Evolutionary conservation across 2,888 invertebrate species (phyloP).

Genomic region (Mesorhabditis spiculigera): DNA sequence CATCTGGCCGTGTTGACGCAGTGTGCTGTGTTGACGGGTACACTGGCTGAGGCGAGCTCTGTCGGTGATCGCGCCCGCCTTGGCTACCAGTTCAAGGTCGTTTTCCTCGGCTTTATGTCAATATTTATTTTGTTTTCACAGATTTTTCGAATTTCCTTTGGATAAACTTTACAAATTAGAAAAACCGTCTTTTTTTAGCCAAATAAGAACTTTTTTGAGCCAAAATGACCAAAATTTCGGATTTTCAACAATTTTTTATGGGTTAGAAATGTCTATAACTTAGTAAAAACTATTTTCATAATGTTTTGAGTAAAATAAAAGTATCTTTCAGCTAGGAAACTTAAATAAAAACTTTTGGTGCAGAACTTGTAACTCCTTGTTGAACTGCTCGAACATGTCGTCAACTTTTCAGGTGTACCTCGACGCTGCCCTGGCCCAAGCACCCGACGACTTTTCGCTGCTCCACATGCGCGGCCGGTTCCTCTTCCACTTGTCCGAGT

Average conservation of each 20-base stretch:
- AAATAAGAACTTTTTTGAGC: neutral
- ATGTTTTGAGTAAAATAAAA: too few species aligned
- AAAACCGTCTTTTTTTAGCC: neutral
- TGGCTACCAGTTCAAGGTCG: neutral
- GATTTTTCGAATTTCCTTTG: neutral
- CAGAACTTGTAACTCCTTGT: too few species aligned
- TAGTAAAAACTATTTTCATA: too few species aligned
- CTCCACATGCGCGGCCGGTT: conserved; percentile 39
- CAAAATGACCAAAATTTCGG: too few species aligned
- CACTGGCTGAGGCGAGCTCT: neutral
- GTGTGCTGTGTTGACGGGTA: neutral
- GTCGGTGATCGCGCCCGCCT: neutral
- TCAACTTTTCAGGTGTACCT: conserved; percentile 20
- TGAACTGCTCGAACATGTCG: too few species aligned
- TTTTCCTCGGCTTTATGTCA: too few species aligned
- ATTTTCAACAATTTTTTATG: too few species aligned
- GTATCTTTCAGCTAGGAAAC: too few species aligned
- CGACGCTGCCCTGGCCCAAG: conserved; percentile 32
- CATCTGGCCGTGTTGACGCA: neutral
- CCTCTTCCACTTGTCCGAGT: conserved; percentile 27
- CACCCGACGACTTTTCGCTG: conserved; percentile 26
- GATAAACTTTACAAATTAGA: neutral
- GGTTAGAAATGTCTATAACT: too few species aligned
- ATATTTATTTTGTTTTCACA: too few species aligned
- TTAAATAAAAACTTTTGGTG: too few species aligned